Percentiles rank a stretch among this genome's conserved stretches.
phyloP scores from a whole-genome alignment of 2,888 invertebrate genomes.

The Tenodera sinensis region DNA sequence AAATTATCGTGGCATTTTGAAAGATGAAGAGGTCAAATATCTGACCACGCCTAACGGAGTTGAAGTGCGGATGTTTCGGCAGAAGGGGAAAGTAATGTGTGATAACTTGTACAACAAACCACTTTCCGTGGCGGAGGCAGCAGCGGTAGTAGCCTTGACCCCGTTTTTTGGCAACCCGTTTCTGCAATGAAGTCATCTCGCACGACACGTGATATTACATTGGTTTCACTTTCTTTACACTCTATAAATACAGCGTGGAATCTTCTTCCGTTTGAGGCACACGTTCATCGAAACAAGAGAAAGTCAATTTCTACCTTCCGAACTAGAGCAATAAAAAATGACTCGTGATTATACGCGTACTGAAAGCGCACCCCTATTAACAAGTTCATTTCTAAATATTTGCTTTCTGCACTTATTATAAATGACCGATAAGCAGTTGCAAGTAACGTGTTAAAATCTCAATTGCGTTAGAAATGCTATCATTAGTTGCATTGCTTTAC shows the following conservation, averaged over 20 bases:
- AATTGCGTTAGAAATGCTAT: too few relatives aligned
- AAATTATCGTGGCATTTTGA: neutral
- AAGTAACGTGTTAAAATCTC: too few relatives aligned
- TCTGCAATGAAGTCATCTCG: neutral
- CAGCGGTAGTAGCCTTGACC: neutral
- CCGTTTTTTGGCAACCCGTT: conserved; percentile 1
- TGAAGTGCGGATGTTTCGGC: neutral
- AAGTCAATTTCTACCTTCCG: too few relatives aligned
- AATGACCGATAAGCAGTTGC: too few relatives aligned
- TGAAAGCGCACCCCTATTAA: too few relatives aligned
- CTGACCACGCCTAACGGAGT: neutral
- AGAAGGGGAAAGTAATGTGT: neutral
- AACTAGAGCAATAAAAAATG: too few relatives aligned
- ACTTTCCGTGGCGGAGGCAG: neutral
- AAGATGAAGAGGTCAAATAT: neutral
- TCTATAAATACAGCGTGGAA: neutral
- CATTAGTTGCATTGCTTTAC: too few relatives aligned
- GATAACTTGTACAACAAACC: neutral
- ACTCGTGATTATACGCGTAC: too few relatives aligned
- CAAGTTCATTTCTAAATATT: too few relatives aligned
- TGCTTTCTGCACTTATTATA: too few relatives aligned
- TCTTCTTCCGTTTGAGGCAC: neutral
- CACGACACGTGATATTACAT: neutral
- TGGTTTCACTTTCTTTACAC: neutral
- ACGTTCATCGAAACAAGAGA: too few relatives aligned